Evolutionary conservation across 2,797 vertebrate genomes (phyloP), one percentile per base, ranked within the genome.

Genomic region (Psittacula echo): DNA sequence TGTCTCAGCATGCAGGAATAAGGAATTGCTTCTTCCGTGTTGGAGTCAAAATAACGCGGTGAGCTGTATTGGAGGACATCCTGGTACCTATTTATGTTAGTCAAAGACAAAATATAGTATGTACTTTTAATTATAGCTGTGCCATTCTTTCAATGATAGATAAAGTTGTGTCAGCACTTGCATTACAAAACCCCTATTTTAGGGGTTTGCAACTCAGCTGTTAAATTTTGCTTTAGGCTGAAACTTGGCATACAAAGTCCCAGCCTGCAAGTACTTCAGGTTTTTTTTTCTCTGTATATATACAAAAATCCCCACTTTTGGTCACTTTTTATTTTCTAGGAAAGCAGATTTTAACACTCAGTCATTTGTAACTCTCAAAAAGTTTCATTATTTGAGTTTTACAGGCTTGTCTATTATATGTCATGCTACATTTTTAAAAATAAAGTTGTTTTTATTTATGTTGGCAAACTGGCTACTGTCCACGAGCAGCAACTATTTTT

Each of bases 181-280:
- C 68, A 78, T 89, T 73, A 85, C 54, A 94, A 94, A 90, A 53
- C n/a, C 45, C 81, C 94, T 97, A 96, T 97, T 97, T 97, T 97
- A 97, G 96, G 94, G 75, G 60, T 72, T 95, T 94, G 72, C 94
- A 89, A 92, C 86, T 95, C 77, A 92, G 82, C 83, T 89, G 93
- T 90, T 96, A 93, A 91, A 95, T 89, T 95, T 96, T 0, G 77
- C 97, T 96, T 94, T 95, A 97, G 97, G 97, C 91, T 88, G 89
- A 95, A 97, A 85, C 27, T 48, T 89, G 96, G 93, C 78, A 85
- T 89, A 56, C 48, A 96, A 92, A 89, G 37, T 42, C 67, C 91
- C 81, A 94, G 85, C 71, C 92, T 90, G 73, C 53, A 86, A 94
- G 89, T 45, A 58, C 9, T 5, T 79, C 41, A 37, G 7, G 8